A percentile compares a stretch with the other conserved stretches of the same genome.
These are phyloP conservation scores for Botia almorhae DNA, from an alignment of 2,797 vertebrate genomes.

Conservation along the genomic window DNA sequence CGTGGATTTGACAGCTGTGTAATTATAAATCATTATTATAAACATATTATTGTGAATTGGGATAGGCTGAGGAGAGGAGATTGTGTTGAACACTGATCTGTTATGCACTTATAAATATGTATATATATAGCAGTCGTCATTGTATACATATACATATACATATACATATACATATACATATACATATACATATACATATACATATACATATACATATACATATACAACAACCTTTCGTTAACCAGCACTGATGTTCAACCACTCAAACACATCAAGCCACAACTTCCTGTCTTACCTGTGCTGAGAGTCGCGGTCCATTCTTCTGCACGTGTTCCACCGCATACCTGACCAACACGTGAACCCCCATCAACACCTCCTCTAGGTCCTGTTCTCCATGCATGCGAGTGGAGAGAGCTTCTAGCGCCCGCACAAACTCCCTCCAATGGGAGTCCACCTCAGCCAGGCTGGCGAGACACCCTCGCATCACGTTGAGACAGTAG, in stretches of 20 bases:
- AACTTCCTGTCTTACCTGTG: conserved; percentile 76
- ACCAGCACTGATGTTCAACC: neutral
- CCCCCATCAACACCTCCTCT: conserved; percentile 82
- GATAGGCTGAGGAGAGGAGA: too few relatives aligned
- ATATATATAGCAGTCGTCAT: too few relatives aligned
- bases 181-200: too few relatives aligned
- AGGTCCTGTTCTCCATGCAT: conserved; percentile 77
- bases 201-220: too few relatives aligned
- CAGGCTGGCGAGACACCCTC: conserved; percentile 86
- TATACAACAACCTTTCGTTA: neutral
- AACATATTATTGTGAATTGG: too few relatives aligned
- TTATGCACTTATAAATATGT: too few relatives aligned
- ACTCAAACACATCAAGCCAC: too few relatives aligned
- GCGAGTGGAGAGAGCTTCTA: conserved; percentile 82
- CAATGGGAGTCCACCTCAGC: conserved; percentile 87
- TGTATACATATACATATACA: too few relatives aligned
- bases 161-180: too few relatives aligned
- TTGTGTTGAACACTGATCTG: too few relatives aligned
- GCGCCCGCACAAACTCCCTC: conserved; percentile 81
- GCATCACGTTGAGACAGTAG: conserved; percentile 87
- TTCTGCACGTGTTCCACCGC: conserved; percentile 77
- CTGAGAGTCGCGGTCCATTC: conserved; percentile 71
- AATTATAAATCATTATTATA: too few relatives aligned
- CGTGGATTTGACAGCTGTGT: too few relatives aligned
- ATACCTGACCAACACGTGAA: conserved; percentile 77